These are phyloP conservation scores for Helleia helle DNA, from an alignment of 2,888 invertebrate species.

Conservation along the genomic window DNA sequence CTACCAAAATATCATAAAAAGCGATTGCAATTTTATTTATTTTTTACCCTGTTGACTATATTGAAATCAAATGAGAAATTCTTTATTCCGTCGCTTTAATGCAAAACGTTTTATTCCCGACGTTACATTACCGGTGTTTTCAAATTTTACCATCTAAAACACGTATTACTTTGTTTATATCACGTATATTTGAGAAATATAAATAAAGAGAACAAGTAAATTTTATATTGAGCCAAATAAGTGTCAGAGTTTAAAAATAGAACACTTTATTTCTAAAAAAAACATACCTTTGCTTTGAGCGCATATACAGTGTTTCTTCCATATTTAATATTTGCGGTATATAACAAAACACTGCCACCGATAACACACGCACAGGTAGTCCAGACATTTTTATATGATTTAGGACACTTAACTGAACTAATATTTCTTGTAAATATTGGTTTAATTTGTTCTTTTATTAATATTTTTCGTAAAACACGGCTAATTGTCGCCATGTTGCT, in stretches of 20 bases:
- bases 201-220: too few species aligned
- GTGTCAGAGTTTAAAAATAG: slow-evolving; percentile 15
- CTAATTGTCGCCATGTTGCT: slow-evolving; percentile 69
- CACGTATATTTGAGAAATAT: too few species aligned
- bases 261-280: slow-evolving; percentile 3
- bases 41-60: too few species aligned
- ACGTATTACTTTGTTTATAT: too few species aligned
- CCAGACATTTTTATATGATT: slow-evolving; percentile 38
- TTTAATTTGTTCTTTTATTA: slow-evolving; percentile 49
- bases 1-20: too few species aligned
- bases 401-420: slow-evolving; percentile 41
- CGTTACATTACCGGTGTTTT: too few species aligned
- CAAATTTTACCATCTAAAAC: too few species aligned
- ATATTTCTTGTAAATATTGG: slow-evolving; percentile 44
- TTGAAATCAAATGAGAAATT: too few species aligned
- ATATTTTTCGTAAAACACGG: slow-evolving; percentile 55
- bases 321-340: slow-evolving; percentile 44
- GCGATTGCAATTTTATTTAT: too few species aligned
- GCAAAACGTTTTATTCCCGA: too few species aligned
- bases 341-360: slow-evolving; percentile 52
- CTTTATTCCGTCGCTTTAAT: too few species aligned
- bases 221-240: too few species aligned
- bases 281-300: slow-evolving; percentile 63
- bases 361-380: slow-evolving; percentile 58
- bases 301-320: slow-evolving; percentile 56